Base-by-base conservation (phyloP, 1,140 invertebrate genomes). In the Stegodyphus mimosarum region DNA sequence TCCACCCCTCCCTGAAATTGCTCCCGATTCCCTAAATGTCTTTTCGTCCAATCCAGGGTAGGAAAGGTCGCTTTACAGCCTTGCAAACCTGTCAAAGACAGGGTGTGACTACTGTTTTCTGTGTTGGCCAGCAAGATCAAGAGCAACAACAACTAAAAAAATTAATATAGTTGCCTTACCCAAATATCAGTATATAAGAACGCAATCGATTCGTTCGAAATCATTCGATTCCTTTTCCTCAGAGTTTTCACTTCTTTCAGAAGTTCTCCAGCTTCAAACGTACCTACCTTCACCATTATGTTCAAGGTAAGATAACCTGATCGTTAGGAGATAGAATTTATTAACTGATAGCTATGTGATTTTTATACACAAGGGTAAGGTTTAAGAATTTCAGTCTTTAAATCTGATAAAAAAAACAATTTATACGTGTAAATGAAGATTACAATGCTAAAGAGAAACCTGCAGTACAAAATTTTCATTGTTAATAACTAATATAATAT, bases 1-100 rank as follows among this genome's bases (percentile, higher is more conserved):
- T 18, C 15, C 72, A 74, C 72, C 72, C 72, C 72, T 74, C 72
- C 72, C 72, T 60, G 7, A 74, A 74, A 74, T 18, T 74, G 72
- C 72, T 51, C 72, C 72, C 72, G 53, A 74, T 74, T 74, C 52
- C 33, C 52, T 17, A 55, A 53, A 55, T 74, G 52, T 60, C 15
- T 60, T 9, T 2, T 11, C 9, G 55, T 74, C n/a, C n/a, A 60
- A 74, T 74, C 52, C 50, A 74, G 72, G 72, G 17, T 74, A 74
- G 18, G 13, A 60, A 74, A 74, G 72, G 72, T 74, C 72, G 52
- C 18, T 11, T 74, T n/a, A 13, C 53, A 74, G 52, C 72, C 72
- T 74, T 74, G 72, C 72, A 18, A 2, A 60, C 9, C 9, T 15
- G 15, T 15, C 55, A 60, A 75, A 63, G 33, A 60, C 10, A 63